A percentile compares a stretch with the other conserved stretches of the same genome.
phyloP scores from a whole-genome alignment of 2,888 invertebrate genomes.

The Morpho deidamia region DNA sequence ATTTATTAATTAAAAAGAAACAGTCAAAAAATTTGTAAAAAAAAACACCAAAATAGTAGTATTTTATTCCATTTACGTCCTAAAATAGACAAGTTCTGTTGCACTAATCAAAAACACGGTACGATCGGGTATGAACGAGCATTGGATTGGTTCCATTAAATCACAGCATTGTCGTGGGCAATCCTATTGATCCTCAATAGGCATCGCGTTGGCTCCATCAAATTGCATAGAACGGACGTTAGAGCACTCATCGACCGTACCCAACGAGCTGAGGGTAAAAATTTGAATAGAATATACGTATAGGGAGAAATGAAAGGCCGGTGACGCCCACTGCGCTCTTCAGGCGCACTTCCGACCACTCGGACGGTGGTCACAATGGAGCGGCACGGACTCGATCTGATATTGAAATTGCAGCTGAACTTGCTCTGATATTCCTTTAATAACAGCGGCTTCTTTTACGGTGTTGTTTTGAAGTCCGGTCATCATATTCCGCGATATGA shows the following conservation, averaged over 20 bases:
- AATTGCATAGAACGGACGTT: slow-evolving; percentile 73
- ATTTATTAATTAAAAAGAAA: too few relatives aligned
- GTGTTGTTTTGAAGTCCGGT: not conserved
- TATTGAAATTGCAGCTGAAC: slow-evolving; percentile 68
- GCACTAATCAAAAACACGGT: slow-evolving; percentile 29
- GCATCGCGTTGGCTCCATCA: slow-evolving; percentile 67
- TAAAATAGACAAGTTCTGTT: slow-evolving; percentile 11
- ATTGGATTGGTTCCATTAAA: slow-evolving; percentile 63
- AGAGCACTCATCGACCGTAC: slow-evolving; percentile 67
- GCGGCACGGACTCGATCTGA: slow-evolving; percentile 55
- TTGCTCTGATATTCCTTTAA: slow-evolving; percentile 38
- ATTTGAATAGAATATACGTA: slow-evolving; percentile 72
- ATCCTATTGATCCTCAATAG: slow-evolving; percentile 65
- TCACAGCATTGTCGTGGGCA: slow-evolving; percentile 64
- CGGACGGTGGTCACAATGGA: slow-evolving; percentile 60
- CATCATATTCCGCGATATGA: too few relatives aligned
- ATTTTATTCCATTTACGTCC: not conserved
- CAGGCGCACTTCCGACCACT: slow-evolving; percentile 63
- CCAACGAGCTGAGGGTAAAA: slow-evolving; percentile 64
- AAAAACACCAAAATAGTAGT: not conserved
- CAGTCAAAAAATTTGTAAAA: too few relatives aligned
- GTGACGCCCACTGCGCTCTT: slow-evolving; percentile 46
- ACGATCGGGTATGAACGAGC: slow-evolving; percentile 36
- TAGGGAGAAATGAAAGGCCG: slow-evolving; percentile 43
- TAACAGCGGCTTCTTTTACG: slow-evolving; percentile 12